These are phyloP conservation scores for Polypterus senegalus DNA, from an alignment of 2,113 vertebrate genomes.

Conservation along the genomic window DNA sequence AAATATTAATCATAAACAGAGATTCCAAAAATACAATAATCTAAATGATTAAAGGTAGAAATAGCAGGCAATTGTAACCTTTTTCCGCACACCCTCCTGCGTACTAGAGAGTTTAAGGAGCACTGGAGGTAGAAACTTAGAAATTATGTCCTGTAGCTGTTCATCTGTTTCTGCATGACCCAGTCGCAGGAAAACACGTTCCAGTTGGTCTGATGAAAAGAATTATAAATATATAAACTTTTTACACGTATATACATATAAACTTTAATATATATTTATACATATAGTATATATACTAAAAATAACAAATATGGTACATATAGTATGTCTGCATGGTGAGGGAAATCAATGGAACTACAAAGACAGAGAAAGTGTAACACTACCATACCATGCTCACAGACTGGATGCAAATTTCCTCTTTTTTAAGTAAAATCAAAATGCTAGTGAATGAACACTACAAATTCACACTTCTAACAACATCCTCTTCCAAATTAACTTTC, in stretches of 20 bases:
- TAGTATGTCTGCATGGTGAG: background rate
- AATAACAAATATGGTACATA: background rate
- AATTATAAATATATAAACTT: slow-evolving; percentile 5
- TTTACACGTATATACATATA: background rate
- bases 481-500: too few relatives aligned
- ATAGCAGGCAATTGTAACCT: slow-evolving; percentile 51
- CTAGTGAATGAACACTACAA: too few relatives aligned
- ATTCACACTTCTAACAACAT: too few relatives aligned
- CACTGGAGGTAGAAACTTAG: slow-evolving; percentile 93
- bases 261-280: background rate
- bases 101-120: slow-evolving; percentile 93
- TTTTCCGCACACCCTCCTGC: slow-evolving; percentile 94
- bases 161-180: slow-evolving; percentile 97
- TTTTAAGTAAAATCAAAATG: too few relatives aligned
- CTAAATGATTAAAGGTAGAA: too few relatives aligned
- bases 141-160: slow-evolving; percentile 92
- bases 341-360: slow-evolving; percentile 3
- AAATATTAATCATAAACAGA: too few relatives aligned
- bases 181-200: slow-evolving; percentile 90
- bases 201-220: slow-evolving; percentile 75
- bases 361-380: too few relatives aligned
- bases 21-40: too few relatives aligned
- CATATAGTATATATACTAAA: background rate
- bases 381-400: too few relatives aligned
- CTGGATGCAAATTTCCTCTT: too few relatives aligned